A percentile compares a stretch with the other conserved stretches of the same genome.
phyloP scores from a whole-genome alignment of 2,113 vertebrate genomes.

The Todiramphus saurophagus region DNA sequence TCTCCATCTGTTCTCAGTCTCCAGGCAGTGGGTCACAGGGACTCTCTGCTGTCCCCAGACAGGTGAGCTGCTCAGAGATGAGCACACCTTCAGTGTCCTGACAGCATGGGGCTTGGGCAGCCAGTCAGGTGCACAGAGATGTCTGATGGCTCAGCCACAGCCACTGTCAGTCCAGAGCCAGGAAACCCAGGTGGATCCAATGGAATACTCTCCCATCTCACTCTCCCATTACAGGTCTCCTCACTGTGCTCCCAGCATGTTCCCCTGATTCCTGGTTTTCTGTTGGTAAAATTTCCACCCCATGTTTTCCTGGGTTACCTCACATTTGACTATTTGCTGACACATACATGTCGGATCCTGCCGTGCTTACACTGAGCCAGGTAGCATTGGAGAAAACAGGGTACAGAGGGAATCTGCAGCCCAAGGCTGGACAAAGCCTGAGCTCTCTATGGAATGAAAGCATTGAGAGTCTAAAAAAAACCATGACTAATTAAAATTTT shows the following conservation, averaged over 20 bases:
- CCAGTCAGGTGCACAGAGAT: neutral
- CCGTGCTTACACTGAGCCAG: rapidly evolving
- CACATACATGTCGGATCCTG: neutral
- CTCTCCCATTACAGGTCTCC: neutral
- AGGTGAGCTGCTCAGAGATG: rapidly evolving
- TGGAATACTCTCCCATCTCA: neutral
- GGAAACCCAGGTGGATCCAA: rapidly evolving
- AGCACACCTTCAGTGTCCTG: neutral
- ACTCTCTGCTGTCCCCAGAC: neutral
- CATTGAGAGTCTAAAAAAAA: neutral
- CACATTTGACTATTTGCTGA: neutral
- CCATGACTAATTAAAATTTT: conserved; percentile 25
- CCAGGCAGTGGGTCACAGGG: rapidly evolving
- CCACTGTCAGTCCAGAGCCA: neutral
- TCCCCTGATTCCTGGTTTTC: neutral
- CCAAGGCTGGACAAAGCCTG: neutral
- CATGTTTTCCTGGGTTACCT: neutral
- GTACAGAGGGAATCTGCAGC: neutral
- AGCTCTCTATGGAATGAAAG: neutral
- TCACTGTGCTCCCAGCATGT: neutral
- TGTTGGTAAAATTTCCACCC: neutral
- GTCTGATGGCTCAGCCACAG: neutral
- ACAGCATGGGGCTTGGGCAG: neutral
- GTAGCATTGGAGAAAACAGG: neutral
- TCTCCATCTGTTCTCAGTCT: neutral